A percentile compares a stretch with the other conserved stretches of the same genome.
These are phyloP conservation scores for Sebastes elongatus DNA, from an alignment of 2,797 vertebrate genomes.

Conservation along the genomic window DNA sequence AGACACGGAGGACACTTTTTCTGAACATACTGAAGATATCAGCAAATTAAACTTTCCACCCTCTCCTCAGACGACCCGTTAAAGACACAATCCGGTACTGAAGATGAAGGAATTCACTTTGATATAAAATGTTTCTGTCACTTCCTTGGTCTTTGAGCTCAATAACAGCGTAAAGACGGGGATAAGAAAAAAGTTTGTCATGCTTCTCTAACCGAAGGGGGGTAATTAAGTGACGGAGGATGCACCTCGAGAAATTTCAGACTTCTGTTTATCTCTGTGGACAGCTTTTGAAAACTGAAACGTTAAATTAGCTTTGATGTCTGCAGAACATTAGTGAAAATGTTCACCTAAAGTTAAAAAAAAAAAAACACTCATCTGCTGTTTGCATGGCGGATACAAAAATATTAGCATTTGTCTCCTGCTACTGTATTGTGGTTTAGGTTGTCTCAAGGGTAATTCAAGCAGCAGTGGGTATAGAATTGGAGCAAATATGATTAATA, in stretches of 20 bases:
- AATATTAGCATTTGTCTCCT: conserved; percentile 6
- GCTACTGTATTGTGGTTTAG: neutral
- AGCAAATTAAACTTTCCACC: neutral
- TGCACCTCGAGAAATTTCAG: conserved; percentile 20
- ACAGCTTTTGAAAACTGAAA: conserved; percentile 27
- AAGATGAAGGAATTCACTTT: conserved; percentile 13
- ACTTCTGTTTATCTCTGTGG: conserved; percentile 45
- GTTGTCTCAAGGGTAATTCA: neutral
- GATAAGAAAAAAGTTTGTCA: neutral
- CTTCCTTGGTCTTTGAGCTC: conserved; percentile 1
- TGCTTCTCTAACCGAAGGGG: conserved; percentile 19
- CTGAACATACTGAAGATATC: neutral
- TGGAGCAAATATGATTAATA: no score
- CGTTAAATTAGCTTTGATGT: conserved; percentile 48
- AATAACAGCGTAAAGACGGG: neutral
- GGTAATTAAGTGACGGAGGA: conserved; percentile 31
- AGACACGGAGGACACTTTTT: neutral
- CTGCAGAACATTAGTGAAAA: conserved; percentile 8
- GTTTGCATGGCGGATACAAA: neutral
- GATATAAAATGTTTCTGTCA: conserved; percentile 25
- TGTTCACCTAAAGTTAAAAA: conserved; percentile 7
- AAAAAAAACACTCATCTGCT: neutral
- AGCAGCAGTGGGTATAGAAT: no score
- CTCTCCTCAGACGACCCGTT: neutral
- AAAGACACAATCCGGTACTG: neutral